phyloP scores from a whole-genome alignment of 2,797 vertebrate genomes.

The Choloepus didactylus region DNA sequence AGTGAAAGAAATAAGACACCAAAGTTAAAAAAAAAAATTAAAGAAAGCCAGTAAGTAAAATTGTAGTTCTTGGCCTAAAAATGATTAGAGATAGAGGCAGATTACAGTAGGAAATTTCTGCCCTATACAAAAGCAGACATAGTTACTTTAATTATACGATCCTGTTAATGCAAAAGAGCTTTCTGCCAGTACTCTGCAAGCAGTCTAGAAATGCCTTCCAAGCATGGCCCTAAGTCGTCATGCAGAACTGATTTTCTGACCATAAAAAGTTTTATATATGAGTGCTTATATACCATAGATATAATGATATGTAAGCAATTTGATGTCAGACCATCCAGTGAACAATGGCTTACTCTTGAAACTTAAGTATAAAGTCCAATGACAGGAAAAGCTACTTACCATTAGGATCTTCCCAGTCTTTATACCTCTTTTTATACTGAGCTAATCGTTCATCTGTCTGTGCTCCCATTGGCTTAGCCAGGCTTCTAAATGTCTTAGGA shows the following conservation, averaged over 20 bases:
- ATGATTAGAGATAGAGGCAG: not conserved
- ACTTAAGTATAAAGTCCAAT: not conserved
- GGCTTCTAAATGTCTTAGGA: constrained; percentile 97
- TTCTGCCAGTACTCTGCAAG: not conserved
- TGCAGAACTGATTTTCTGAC: not conserved
- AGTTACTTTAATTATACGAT: not conserved
- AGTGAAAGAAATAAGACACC: too few species aligned
- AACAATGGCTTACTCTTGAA: not conserved
- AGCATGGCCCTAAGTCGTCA: not conserved
- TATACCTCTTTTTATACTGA: constrained; percentile 98
- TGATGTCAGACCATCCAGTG: not conserved
- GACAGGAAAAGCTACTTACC: constrained; percentile 87
- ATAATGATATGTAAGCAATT: not conserved
- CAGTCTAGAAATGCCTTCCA: not conserved
- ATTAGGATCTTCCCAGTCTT: constrained; percentile 99
- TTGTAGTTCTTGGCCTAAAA: not conserved
- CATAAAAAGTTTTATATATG: not conserved
- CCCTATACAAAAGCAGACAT: not conserved
- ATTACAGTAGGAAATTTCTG: not conserved
- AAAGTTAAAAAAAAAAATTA: not conserved
- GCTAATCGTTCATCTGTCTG: constrained; percentile 97
- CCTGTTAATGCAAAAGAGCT: not conserved
- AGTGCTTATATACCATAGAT: not conserved
- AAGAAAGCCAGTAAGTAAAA: not conserved
- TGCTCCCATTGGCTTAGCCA: constrained; percentile 98